phyloP scores from a whole-genome alignment of 2,888 invertebrate species.

The Orthosia gracilis region DNA sequence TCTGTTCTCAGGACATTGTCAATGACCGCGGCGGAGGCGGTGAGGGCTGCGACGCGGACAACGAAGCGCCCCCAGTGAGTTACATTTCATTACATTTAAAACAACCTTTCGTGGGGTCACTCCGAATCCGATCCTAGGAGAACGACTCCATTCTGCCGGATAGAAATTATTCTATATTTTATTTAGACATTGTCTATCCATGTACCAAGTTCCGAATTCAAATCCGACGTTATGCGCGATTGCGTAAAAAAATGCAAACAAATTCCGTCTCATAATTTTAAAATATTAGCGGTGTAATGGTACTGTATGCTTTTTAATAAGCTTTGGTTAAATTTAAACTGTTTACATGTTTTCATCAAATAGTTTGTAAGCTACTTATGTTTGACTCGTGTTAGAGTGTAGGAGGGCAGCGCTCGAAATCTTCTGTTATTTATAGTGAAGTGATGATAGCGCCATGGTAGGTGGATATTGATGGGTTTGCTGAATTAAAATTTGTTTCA shows the following conservation, averaged over 20 bases:
- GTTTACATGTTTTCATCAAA: constrained; percentile 14
- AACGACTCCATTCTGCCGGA: not conserved
- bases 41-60: constrained; percentile 81
- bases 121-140: not conserved
- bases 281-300: not conserved
- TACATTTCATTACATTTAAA: constrained; percentile 1
- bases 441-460: constrained; percentile 19
- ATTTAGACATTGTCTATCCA: not conserved
- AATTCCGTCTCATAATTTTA: not conserved
- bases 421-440: constrained; percentile 33
- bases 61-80: constrained; percentile 81
- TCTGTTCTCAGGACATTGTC: constrained; percentile 82
- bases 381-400: constrained; percentile 15
- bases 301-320: not conserved
- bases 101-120: not conserved
- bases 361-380: constrained; percentile 18
- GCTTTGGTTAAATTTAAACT: constrained; percentile 4
- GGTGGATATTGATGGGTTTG: constrained; percentile 28
- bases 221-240: not conserved
- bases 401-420: constrained; percentile 27
- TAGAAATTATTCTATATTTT: not conserved
- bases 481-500: not conserved
- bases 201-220: too few species aligned
- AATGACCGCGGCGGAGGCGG: constrained; percentile 88
- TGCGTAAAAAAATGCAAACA: constrained; percentile 1